These are phyloP conservation scores for Ranitomeya imitator DNA, from an alignment of 2,113 vertebrate genomes.

Conservation along the genomic window DNA sequence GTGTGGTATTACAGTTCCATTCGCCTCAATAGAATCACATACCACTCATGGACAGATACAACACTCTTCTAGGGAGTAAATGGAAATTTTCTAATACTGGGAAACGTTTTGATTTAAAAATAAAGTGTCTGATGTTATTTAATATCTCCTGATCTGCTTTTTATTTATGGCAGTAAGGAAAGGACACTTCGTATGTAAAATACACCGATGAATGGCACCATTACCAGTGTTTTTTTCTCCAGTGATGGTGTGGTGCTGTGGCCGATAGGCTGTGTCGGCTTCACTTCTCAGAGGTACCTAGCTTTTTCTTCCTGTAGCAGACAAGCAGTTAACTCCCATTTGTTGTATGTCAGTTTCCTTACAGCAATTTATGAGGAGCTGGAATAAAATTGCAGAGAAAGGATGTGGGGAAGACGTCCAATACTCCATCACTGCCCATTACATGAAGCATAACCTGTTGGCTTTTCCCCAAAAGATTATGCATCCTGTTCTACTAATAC, in stretches of 20 bases:
- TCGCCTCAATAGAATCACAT: too few species aligned
- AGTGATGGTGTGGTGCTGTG: background rate
- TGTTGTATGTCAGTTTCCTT: constrained; percentile 56
- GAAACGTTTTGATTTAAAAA: too few species aligned
- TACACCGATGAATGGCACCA: background rate
- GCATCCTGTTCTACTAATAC: constrained; percentile 56
- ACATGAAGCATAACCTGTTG: constrained; percentile 57
- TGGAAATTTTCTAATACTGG: too few species aligned
- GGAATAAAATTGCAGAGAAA: constrained; percentile 57
- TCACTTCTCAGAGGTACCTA: background rate
- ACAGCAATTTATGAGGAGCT: constrained; percentile 54
- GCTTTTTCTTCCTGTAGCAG: background rate
- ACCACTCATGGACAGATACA: too few species aligned
- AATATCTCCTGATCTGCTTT: too few species aligned
- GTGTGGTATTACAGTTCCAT: too few species aligned
- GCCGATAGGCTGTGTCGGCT: background rate
- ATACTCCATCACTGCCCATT: constrained; percentile 55
- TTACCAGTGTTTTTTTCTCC: background rate
- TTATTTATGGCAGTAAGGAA: too few species aligned
- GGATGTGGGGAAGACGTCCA: constrained; percentile 56
- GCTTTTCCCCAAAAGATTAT: constrained; percentile 57
- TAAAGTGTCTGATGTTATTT: too few species aligned
- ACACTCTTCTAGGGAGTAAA: too few species aligned
- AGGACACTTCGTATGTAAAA: background rate
- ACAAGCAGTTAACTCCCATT: constrained; percentile 45